A percentile compares a stretch with the other conserved stretches of the same genome.
Conservation (phyloP, 2,797 vertebrate species). For the Crypturellus tataupa region DNA sequence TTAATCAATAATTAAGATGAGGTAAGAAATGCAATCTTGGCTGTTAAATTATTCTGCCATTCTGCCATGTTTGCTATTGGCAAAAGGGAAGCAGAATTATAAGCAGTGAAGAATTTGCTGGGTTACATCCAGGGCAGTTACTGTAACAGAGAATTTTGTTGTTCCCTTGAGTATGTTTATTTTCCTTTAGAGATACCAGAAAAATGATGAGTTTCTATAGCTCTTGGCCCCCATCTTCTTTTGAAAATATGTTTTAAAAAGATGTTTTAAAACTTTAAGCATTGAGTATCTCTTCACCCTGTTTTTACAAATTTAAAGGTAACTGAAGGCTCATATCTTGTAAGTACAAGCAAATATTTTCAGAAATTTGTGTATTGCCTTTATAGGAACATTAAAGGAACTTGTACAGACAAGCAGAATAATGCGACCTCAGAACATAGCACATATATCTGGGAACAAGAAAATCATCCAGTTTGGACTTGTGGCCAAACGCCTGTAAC, state of each 20-base stretch:
- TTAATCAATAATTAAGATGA: not conserved
- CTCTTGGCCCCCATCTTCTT: not conserved
- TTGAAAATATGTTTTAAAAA: not conserved
- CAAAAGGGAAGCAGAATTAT: not conserved
- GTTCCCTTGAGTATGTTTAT: not conserved
- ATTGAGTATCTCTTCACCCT: not conserved
- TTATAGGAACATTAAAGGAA: not conserved
- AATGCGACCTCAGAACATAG: not conserved
- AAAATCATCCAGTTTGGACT: not conserved
- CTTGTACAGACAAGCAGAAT: not conserved
- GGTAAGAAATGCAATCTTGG: not conserved
- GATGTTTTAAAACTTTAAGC: not conserved
- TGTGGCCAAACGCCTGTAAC: not conserved
- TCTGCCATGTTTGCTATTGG: not conserved
- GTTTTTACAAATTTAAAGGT: not conserved
- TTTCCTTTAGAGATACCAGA: not conserved
- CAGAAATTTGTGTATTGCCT: not conserved
- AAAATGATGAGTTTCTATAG: not conserved
- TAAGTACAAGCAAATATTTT: not conserved
- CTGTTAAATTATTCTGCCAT: not conserved
- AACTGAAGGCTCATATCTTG: not conserved
- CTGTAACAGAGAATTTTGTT: conserved; percentile 1
- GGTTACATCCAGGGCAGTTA: not conserved
- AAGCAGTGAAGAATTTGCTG: not conserved
- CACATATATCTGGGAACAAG: not conserved